These are phyloP conservation scores for Thamnophis elegans DNA, from an alignment of 2,797 vertebrate species.

Conservation along the genomic window DNA sequence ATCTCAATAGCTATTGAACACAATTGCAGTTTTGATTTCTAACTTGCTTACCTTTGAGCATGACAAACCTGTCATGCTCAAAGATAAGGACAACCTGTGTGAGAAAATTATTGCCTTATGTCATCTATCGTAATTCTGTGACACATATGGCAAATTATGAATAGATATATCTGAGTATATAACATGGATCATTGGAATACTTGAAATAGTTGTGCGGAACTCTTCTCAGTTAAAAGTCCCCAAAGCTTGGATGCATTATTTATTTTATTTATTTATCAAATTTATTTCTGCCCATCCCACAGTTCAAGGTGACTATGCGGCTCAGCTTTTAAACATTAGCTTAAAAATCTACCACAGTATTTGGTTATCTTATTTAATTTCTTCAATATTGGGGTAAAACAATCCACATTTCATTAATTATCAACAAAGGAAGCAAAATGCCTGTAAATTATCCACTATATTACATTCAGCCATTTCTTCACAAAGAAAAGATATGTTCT, in stretches of 20 bases:
- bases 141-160: neutral
- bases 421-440: neutral
- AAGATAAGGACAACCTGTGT: neutral
- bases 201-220: neutral
- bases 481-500: neutral
- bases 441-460: neutral
- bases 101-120: neutral
- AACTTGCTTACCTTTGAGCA: neutral
- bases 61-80: too few relatives aligned
- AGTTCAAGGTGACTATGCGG: neutral
- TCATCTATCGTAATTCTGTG: too few relatives aligned
- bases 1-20: too few relatives aligned
- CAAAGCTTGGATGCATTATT: neutral
- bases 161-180: neutral
- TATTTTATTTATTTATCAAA: neutral
- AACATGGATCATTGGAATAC: neutral
- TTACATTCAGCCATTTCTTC: neutral
- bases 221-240: neutral
- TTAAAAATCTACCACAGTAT: neutral
- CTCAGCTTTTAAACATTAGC: neutral
- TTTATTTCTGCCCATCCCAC: neutral
- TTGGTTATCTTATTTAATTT: neutral
- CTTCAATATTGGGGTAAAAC: neutral
- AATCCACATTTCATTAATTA: neutral
- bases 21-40: neutral